These are phyloP conservation scores for Spodoptera litura DNA, from an alignment of 1,140 invertebrate genomes.

Conservation along the genomic window DNA sequence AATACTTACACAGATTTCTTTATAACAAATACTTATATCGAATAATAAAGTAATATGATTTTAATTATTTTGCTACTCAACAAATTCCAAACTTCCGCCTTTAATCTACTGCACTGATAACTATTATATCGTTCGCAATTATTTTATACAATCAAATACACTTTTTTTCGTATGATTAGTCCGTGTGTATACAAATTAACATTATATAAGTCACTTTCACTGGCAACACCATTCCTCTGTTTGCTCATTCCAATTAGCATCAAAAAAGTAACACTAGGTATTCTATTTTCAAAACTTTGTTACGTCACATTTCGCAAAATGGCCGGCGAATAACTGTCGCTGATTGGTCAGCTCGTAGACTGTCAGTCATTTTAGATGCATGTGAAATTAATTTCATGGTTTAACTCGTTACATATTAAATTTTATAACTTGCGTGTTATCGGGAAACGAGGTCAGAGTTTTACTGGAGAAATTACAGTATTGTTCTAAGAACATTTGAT, in stretches of 20 bases:
- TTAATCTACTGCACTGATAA: slow-evolving; percentile 11
- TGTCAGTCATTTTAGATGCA: slow-evolving; percentile 8
- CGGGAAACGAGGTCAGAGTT: slow-evolving; percentile 29
- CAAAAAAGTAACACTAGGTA: slow-evolving; percentile 59
- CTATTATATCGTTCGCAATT: slow-evolving; percentile 1
- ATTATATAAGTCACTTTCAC: slow-evolving; percentile 74
- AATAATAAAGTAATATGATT: not conserved
- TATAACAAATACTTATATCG: no score
- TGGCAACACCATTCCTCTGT: slow-evolving; percentile 56
- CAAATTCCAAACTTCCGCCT: slow-evolving; percentile 22
- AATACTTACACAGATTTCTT: no score
- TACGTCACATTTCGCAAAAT: slow-evolving; percentile 24
- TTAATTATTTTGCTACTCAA: slow-evolving; percentile 3
- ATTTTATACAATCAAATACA: slow-evolving; percentile 32
- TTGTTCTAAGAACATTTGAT: slow-evolving; percentile 21
- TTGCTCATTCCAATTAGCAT: slow-evolving; percentile 75
- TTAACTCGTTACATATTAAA: slow-evolving; percentile 32
- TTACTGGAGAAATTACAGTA: slow-evolving; percentile 25
- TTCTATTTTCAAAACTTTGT: slow-evolving; percentile 50
- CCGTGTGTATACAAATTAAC: slow-evolving; percentile 50
- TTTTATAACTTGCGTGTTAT: slow-evolving; percentile 37
- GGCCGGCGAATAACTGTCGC: not conserved
- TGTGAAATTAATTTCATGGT: slow-evolving; percentile 40
- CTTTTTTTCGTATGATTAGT: slow-evolving; percentile 57
- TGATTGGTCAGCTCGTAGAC: slow-evolving; percentile 27